Evolutionary conservation across 2,113 vertebrate genomes (phyloP), one percentile per base, ranked within the genome.

Genomic region (Gopherus flavomarginatus): DNA sequence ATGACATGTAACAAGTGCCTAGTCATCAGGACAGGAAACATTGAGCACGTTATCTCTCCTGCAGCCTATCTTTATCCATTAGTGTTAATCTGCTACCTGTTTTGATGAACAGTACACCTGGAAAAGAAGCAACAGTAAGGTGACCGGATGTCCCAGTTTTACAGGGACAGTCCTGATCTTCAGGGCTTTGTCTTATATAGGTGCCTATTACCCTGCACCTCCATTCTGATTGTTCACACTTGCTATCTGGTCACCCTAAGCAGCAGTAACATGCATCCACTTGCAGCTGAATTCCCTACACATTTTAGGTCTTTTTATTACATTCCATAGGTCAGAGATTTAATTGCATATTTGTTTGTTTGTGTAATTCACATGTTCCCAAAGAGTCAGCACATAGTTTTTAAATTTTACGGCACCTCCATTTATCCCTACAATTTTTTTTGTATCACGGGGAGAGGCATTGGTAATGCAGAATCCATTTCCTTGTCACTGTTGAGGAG

Each of bases 31-130:
- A 29, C 87, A 91, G 8, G 86, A 93, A 95, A 75, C 9, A 56
- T 1, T 87, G 26, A 87, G 83, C 79, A n/a, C 11, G 87, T 83
- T 83, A 19, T 87, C 47, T 88, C 81, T 94, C 44, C 69, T 8
- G 52, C 2, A 26, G 69, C 11, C 35, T 52, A 44, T n/a, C n/a
- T n/a, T n/a, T n/a, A n/a, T n/a, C n/a, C n/a, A n/a, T n/a, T n/a
- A n/a, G n/a, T n/a, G n/a, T n/a, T n/a, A n/a, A n/a, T 65, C 83
- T 57, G 50, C 50, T 59, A 88, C 87, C 62, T 92, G 16, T 47
- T 95, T 92, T 96, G 92, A 94, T 94, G 92, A 14, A 89, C 59
- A 90, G 50, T 80, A 44, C 11, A 49, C 90, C 88, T 96, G 91
- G 35, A 54, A 75, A 62, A 50, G 49, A 83, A 96, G 65, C 8